These are phyloP conservation scores for Pelodiscus sinensis DNA, from an alignment of 2,113 vertebrate genomes.

Conservation along the genomic window DNA sequence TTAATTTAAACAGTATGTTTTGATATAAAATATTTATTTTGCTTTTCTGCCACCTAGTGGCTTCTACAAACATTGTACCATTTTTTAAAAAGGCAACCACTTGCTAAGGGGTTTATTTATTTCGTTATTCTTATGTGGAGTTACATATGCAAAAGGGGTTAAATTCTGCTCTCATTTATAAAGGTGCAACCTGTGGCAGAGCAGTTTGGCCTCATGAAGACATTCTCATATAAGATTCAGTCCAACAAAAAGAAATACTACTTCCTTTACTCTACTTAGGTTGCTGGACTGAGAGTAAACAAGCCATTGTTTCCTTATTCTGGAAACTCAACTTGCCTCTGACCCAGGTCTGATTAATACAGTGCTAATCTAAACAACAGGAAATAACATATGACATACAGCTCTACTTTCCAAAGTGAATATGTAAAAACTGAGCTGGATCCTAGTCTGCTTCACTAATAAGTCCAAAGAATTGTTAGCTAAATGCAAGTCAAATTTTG, in stretches of 20 bases:
- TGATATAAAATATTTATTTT: slow-evolving; percentile 38
- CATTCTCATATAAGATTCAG: not conserved
- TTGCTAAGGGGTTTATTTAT: not conserved
- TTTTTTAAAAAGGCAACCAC: not conserved
- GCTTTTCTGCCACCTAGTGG: slow-evolving; percentile 67
- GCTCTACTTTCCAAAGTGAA: not conserved
- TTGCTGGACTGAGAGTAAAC: not conserved
- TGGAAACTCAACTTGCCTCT: not conserved
- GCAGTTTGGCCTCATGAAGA: not conserved
- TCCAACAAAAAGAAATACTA: not conserved
- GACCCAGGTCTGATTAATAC: not conserved
- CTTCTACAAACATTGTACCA: not conserved
- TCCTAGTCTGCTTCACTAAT: not conserved
- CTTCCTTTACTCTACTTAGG: not conserved
- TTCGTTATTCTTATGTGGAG: not conserved
- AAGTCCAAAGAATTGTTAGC: not conserved
- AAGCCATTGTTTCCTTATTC: not conserved
- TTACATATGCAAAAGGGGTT: not conserved
- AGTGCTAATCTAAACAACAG: not conserved
- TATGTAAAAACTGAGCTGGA: not conserved
- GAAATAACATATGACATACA: not conserved
- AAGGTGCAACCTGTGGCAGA: not conserved
- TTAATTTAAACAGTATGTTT: not conserved
- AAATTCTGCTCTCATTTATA: not conserved
- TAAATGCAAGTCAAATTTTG: not conserved